Conservation (phyloP, 2,888 invertebrate species). For the Drosophila seclusa region DNA sequence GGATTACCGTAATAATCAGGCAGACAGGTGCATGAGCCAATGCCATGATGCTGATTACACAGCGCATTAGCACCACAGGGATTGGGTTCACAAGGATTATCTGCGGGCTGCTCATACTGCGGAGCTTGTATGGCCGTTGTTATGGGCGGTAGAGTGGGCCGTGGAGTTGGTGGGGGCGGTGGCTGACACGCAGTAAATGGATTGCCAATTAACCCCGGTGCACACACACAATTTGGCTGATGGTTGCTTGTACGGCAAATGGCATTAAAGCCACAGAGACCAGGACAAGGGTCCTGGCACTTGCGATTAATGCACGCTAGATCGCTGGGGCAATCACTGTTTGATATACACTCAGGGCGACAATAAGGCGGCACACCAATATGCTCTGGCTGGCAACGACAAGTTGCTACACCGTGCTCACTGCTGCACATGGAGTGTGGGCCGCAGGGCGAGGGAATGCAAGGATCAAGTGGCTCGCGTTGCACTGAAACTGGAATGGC, state of each 20-base stretch:
- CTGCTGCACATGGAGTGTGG: slow-evolving; percentile 90
- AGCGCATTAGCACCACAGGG: slow-evolving; percentile 91
- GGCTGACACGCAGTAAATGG: slow-evolving; percentile 88
- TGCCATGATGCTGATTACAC: slow-evolving; percentile 88
- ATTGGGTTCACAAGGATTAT: slow-evolving; percentile 88
- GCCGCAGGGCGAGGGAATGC: slow-evolving; percentile 88
- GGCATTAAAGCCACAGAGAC: slow-evolving; percentile 90
- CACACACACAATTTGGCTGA: slow-evolving; percentile 90
- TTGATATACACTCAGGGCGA: slow-evolving; percentile 90
- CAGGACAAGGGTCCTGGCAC: slow-evolving; percentile 91
- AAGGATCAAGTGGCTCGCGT: slow-evolving; percentile 84
- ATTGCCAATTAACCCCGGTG: slow-evolving; percentile 88
- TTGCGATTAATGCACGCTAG: slow-evolving; percentile 91
- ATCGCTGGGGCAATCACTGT: slow-evolving; percentile 89
- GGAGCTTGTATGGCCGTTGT: slow-evolving; percentile 48
- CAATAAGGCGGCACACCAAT: slow-evolving; percentile 90
- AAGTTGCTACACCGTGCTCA: slow-evolving; percentile 89
- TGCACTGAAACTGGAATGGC: slow-evolving; percentile 27
- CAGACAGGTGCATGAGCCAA: slow-evolving; percentile 90
- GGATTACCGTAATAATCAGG: slow-evolving; percentile 88
- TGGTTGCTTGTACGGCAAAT: slow-evolving; percentile 91
- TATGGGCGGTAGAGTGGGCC: slow-evolving; percentile 11
- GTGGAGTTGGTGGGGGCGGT: slow-evolving; percentile 30
- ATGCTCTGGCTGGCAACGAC: slow-evolving; percentile 89
- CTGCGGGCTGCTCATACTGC: slow-evolving; percentile 70